A percentile compares a stretch with the other conserved stretches of the same genome.
phyloP scores from a whole-genome alignment of 2,113 vertebrate genomes.

The Numenius arquata region DNA sequence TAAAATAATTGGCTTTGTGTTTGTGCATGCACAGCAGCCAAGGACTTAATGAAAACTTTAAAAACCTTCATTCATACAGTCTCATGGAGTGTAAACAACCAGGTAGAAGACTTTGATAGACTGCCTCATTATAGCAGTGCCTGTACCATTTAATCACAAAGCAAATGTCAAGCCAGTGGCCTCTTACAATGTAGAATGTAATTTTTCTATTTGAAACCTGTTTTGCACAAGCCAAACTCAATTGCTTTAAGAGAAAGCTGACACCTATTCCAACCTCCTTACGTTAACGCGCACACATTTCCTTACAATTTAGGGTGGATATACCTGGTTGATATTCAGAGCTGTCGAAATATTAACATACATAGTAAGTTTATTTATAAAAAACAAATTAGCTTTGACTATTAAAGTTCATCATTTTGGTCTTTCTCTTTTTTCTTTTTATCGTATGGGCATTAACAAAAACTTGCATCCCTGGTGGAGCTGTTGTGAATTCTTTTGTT shows the following conservation, averaged over 20 bases:
- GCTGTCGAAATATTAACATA: neutral
- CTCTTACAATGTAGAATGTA: constrained; percentile 3
- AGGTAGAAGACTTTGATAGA: constrained; percentile 56
- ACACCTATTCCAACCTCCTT: neutral
- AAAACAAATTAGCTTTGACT: neutral
- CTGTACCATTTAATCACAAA: constrained; percentile 47
- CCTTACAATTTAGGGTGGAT: neutral
- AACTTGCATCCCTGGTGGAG: neutral
- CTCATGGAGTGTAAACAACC: constrained; percentile 54
- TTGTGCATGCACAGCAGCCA: constrained; percentile 45
- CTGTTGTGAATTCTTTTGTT: neutral
- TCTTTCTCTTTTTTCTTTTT: neutral
- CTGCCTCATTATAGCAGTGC: constrained; percentile 30
- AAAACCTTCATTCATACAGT: constrained; percentile 38
- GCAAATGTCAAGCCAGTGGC: neutral
- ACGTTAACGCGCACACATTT: neutral
- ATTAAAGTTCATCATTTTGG: neutral
- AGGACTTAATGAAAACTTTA: constrained; percentile 62
- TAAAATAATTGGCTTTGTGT: constrained; percentile 61
- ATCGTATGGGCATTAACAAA: neutral
- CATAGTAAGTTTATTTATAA: neutral
- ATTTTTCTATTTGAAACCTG: constrained; percentile 39
- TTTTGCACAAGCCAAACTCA: constrained; percentile 10
- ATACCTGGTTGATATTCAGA: neutral
- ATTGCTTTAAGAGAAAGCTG: neutral